These are phyloP conservation scores for Helicoverpa armigera DNA, from an alignment of 1,140 invertebrate genomes.

Conservation along the genomic window DNA sequence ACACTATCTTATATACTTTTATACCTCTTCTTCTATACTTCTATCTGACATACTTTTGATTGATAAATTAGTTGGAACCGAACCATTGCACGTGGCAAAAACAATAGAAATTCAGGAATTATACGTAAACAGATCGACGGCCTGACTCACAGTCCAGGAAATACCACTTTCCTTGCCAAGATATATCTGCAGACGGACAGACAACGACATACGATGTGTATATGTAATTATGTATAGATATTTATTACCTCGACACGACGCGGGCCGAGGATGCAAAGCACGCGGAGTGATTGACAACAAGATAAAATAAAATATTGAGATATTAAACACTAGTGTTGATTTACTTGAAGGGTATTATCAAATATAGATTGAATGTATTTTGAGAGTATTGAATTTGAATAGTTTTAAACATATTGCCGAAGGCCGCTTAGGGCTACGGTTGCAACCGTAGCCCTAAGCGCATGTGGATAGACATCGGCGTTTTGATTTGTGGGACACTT, in stretches of 20 bases:
- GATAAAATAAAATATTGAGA: conserved; percentile 5
- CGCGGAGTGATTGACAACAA: conserved; percentile 4
- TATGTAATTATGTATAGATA: not conserved
- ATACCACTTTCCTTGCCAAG: conserved; percentile 67
- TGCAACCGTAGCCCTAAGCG: too few relatives aligned
- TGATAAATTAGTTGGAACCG: too few relatives aligned
- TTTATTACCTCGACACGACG: not conserved
- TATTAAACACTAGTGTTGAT: not conserved
- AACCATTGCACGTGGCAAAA: not conserved
- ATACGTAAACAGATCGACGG: not conserved
- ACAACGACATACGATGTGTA: conserved; percentile 3
- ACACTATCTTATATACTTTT: too few relatives aligned
- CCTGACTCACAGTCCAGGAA: conserved; percentile 69
- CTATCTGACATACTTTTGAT: too few relatives aligned
- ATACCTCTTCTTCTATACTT: too few relatives aligned
- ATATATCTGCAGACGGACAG: conserved; percentile 17
- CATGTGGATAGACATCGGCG: too few relatives aligned
- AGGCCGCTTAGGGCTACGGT: too few relatives aligned
- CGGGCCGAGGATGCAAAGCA: not conserved
- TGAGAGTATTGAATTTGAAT: too few relatives aligned
- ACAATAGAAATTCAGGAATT: not conserved
- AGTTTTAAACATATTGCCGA: too few relatives aligned
- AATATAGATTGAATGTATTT: not conserved
- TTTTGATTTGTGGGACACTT: too few relatives aligned
- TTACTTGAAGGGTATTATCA: not conserved